A percentile compares a stretch with the other conserved stretches of the same genome.
phyloP scores from a whole-genome alignment of 2,797 vertebrate genomes.

The Telmatherina bonti region DNA sequence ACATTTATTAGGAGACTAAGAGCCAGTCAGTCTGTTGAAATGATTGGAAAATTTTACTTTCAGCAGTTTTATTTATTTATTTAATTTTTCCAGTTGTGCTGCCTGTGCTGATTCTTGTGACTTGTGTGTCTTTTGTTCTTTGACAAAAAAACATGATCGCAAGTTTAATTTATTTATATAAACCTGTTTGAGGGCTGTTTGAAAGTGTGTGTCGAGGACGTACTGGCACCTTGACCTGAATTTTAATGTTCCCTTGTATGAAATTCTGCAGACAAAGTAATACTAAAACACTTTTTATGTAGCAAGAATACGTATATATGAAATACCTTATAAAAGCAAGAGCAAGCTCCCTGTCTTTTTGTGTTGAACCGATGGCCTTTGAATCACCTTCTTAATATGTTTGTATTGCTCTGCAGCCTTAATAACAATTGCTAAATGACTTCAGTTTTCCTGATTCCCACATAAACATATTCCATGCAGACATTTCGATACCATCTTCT shows the following conservation, averaged over 20 bases:
- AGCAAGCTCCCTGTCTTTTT: constrained; percentile 59
- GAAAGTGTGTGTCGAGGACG: constrained; percentile 56
- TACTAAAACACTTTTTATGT: constrained; percentile 69
- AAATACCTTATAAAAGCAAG: constrained; percentile 69
- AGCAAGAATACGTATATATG: constrained; percentile 55
- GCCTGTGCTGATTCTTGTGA: not conserved
- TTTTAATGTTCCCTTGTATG: constrained; percentile 56
- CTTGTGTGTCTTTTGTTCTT: constrained; percentile 8
- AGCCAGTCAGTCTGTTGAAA: constrained; percentile 24
- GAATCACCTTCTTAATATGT: constrained; percentile 64
- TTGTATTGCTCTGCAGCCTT: constrained; percentile 60
- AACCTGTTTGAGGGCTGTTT: constrained; percentile 33
- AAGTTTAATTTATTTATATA: constrained; percentile 38
- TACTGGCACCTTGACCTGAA: constrained; percentile 59
- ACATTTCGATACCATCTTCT: constrained; percentile 63
- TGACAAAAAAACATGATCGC: constrained; percentile 24
- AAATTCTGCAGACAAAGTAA: constrained; percentile 55
- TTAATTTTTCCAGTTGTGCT: not conserved
- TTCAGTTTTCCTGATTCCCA: constrained; percentile 50
- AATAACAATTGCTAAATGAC: constrained; percentile 59
- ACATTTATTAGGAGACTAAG: constrained; percentile 36
- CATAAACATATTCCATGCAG: constrained; percentile 8
- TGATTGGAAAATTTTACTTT: not conserved
- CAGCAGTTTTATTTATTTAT: too few relatives aligned
- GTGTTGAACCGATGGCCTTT: constrained; percentile 60